Conservation (phyloP, 2,797 vertebrate species). For the Lutjanus campechanus region DNA sequence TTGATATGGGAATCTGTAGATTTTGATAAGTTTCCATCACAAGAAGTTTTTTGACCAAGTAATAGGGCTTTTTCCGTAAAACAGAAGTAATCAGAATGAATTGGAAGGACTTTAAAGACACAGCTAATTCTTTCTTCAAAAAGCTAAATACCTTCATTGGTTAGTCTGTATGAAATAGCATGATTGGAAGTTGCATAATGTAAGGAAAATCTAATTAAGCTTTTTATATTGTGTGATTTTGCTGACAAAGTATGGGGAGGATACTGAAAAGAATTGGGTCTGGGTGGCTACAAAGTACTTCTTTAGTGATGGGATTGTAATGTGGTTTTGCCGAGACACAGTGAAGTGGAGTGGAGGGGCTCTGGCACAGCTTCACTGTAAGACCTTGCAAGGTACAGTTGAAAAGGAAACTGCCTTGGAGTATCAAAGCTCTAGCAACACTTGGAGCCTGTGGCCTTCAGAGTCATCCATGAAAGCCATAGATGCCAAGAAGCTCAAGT, state of each 20-base stretch:
- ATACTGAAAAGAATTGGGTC: neutral
- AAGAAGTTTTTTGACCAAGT: neutral
- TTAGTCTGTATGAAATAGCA: neutral
- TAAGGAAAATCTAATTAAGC: neutral
- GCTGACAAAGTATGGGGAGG: neutral
- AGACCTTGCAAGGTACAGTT: neutral
- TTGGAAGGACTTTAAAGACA: slow-evolving; percentile 17
- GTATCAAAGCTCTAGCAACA: neutral
- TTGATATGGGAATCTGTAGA: neutral
- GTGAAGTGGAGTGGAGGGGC: neutral
- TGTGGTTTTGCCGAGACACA: neutral
- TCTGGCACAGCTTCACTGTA: slow-evolving; percentile 1
- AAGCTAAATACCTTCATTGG: neutral
- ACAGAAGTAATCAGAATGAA: slow-evolving; percentile 20
- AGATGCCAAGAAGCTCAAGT: neutral
- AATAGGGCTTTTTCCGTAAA: neutral
- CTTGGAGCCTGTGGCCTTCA: neutral
- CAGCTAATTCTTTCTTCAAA: slow-evolving; percentile 7
- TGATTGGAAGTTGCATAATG: slow-evolving; percentile 6
- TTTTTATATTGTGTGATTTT: slow-evolving; percentile 6
- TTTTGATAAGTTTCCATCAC: slow-evolving; percentile 1
- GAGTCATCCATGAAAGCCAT: neutral
- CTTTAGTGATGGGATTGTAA: neutral
- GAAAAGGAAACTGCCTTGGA: neutral
- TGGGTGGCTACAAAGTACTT: neutral